Base-by-base conservation (phyloP, 2,888 invertebrate genomes). In the Brachyptera risi region DNA sequence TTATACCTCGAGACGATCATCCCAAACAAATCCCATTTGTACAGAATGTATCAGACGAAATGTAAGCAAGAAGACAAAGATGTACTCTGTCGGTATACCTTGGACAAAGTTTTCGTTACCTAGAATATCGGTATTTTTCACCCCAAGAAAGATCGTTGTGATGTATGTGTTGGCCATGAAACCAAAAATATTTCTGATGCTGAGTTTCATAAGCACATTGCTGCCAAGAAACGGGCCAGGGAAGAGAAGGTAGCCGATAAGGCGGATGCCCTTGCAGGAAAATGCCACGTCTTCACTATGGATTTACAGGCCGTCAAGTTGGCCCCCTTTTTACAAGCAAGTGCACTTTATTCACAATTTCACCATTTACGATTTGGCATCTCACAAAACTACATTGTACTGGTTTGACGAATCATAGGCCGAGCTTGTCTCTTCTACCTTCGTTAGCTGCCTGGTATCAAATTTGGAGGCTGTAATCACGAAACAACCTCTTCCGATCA, bases 261-360 rank as follows among this genome's bases (percentile, higher is more conserved):
- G 21, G 26, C 5, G 5, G 5, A n/a, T 15, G 40, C 40, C n/a
- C 5, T 40, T 15, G 9, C 4, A 38, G 65, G 65, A 15, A 60
- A 66, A 58, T 42, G 56, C 54, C 65, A 68, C 51, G 67, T 63
- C 15, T 24, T 68, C 35, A 65, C 66, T 40, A 63, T 70, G 67
- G 63, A 70, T 61, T 23, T 67, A 59, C 67, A 70, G 58, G 64
- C 65, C 7, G 68, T 71, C 0, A 63, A 67, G 54, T 37, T 67
- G 3, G 64, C 63, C 27, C 70, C 70, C 7, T 61, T 62, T 9
- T 23, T 69, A 54, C 56, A 56, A 5, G 67, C 66, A 35, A 64
- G 63, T 42, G 44, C 60, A 26, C 7, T 68, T 0, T 71, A 69
- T 65, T 7, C 69, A 71, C 60, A 70, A 71, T 65, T 70, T 68